These are phyloP conservation scores for Forpus xanthops DNA, from an alignment of 2,797 vertebrate species.

Conservation along the genomic window DNA sequence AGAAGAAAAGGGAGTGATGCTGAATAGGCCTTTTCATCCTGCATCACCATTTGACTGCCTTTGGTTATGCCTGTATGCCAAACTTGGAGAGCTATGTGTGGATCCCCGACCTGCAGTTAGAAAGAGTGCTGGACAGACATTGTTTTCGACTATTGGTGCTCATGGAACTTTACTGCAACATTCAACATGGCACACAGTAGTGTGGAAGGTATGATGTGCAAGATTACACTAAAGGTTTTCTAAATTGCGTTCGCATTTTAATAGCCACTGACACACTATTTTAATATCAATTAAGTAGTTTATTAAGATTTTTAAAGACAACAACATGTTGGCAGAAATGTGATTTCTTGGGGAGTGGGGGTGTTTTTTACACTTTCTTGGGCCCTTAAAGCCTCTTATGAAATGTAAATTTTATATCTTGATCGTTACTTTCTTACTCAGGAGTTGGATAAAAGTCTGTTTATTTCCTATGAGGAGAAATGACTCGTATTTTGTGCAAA, in stretches of 20 bases:
- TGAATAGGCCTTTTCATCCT: constrained; percentile 94
- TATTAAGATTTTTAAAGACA: background rate
- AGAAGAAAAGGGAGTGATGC: constrained; percentile 87
- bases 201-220: constrained; percentile 91
- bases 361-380: background rate
- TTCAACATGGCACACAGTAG: constrained; percentile 94
- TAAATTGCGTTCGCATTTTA: background rate
- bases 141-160: constrained; percentile 96
- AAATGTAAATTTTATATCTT: background rate
- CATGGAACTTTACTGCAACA: constrained; percentile 96
- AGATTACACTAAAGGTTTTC: background rate
- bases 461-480: background rate
- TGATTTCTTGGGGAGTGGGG: background rate
- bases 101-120: constrained; percentile 95
- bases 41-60: constrained; percentile 97
- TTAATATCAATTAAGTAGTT: background rate
- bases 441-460: background rate
- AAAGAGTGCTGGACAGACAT: constrained; percentile 94
- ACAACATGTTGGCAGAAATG: background rate
- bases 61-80: constrained; percentile 96
- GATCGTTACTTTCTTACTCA: background rate
- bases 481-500: background rate
- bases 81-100: constrained; percentile 94
- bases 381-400: background rate
- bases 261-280: background rate